Conservation (phyloP, 1,140 invertebrate species). For the Leguminivora glycinivorella region DNA sequence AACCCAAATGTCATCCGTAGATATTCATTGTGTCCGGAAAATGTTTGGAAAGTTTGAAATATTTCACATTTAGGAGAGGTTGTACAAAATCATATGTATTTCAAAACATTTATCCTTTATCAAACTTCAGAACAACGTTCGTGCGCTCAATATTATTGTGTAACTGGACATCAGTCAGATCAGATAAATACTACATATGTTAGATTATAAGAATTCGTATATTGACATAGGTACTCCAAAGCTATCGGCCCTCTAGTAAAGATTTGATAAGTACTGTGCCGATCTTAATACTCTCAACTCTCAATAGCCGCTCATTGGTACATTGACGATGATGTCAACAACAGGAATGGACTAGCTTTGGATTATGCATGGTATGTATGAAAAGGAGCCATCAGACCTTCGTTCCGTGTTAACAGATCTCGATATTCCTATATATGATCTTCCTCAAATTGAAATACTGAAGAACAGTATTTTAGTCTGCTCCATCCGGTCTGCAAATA, state of each 20-base stretch:
- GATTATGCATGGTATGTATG: background rate
- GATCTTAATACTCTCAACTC: background rate
- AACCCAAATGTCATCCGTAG: background rate
- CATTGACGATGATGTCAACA: no score
- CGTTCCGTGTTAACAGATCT: background rate
- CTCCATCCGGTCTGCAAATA: no score
- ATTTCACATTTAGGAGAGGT: background rate
- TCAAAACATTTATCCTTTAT: no score
- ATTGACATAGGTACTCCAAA: background rate
- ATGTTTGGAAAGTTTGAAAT: background rate
- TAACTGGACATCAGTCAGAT: no score
- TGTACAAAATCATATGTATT: no score
- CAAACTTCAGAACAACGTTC: no score
- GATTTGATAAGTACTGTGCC: background rate
- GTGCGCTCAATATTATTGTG: no score
- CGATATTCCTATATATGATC: background rate
- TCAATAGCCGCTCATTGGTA: no score
- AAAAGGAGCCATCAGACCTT: background rate
- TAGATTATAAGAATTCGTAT: background rate
- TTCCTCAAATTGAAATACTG: background rate
- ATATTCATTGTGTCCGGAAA: background rate
- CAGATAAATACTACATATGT: background rate
- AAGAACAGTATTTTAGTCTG: no score
- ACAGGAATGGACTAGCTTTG: background rate
- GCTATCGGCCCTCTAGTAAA: background rate